These are phyloP conservation scores for Vannuccia rotundouncinata DNA, from an alignment of 2,888 invertebrate genomes.

Conservation along the genomic window DNA sequence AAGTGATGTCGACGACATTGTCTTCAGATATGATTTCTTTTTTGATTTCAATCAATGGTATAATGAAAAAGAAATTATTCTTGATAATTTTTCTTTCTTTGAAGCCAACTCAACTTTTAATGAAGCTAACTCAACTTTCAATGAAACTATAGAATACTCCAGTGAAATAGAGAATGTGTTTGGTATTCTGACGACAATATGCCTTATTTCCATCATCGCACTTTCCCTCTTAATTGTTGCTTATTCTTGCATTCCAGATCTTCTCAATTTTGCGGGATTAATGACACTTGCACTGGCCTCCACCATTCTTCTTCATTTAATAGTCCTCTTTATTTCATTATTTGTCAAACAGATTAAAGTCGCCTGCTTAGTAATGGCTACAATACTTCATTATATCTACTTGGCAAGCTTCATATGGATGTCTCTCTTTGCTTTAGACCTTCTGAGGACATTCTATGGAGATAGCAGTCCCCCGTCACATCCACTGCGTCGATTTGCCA, in stretches of 20 bases:
- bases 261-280: background rate
- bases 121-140: background rate
- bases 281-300: background rate
- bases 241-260: background rate
- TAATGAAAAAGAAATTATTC: background rate
- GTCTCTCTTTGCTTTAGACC: background rate
- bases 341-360: background rate
- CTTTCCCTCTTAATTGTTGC: background rate
- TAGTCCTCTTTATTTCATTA: background rate
- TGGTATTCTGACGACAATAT: background rate
- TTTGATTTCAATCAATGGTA: background rate
- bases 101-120: background rate
- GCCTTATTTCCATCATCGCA: background rate
- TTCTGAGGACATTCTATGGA: background rate
- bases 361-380: background rate
- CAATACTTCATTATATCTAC: background rate
- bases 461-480: background rate
- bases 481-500: background rate
- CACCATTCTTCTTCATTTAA: background rate
- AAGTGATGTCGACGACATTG: background rate
- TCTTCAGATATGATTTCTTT: background rate
- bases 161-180: background rate
- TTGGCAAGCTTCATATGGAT: background rate
- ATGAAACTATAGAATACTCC: background rate
- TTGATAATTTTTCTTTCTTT: background rate